Conservation (phyloP, 2,888 invertebrate species). For the Didymodactylos carnosus region DNA sequence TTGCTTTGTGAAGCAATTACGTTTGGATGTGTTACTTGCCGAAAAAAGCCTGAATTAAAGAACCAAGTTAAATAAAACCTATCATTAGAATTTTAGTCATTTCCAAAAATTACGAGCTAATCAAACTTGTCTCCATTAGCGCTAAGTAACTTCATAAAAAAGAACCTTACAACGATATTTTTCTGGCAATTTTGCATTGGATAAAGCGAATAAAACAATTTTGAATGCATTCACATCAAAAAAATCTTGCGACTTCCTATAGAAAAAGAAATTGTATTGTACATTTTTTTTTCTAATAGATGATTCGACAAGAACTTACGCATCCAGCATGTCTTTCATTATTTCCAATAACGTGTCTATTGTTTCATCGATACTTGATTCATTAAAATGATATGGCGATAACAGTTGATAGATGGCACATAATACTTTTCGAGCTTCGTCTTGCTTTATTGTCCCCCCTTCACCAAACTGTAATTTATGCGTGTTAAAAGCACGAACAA, state of each 20-base stretch:
- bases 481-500: not conserved
- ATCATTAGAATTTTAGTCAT: not conserved
- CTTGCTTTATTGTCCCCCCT: not conserved
- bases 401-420: not conserved
- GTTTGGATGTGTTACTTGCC: not conserved
- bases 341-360: not conserved
- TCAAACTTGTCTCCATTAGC: not conserved
- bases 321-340: not conserved
- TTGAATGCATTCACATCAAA: not conserved
- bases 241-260: not conserved
- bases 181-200: not conserved
- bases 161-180: conserved; percentile 1
- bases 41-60: not conserved
- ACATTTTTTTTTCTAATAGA: too few species aligned
- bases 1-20: not conserved
- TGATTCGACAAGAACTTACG: too few species aligned
- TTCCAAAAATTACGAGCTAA: not conserved
- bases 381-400: not conserved
- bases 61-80: not conserved
- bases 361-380: not conserved
- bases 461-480: not conserved
- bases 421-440: not conserved
- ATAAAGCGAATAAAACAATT: not conserved
- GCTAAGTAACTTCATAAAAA: too few species aligned
- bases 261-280: not conserved